Evolutionary conservation across 2,113 vertebrate species (phyloP), one percentile per base, ranked within the genome.

Genomic region (Erinaceus europaeus): DNA sequence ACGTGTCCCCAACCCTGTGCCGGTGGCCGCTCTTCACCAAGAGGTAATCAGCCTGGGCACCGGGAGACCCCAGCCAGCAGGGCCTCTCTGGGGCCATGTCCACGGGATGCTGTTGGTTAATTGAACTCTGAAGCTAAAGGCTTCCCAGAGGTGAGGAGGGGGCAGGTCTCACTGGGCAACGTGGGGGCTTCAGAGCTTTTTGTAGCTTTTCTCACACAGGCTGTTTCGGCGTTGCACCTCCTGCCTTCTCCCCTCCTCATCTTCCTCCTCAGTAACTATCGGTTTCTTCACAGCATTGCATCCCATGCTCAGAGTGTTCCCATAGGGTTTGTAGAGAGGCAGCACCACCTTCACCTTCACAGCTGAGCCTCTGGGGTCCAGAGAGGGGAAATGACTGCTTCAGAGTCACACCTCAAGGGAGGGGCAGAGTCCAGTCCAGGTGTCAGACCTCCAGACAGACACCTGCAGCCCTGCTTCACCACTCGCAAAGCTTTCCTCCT

Each of bases 31-130:
- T 88, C 96, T 95, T 91, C 94, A 68, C 42, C 42, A 27, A 78
- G 74, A 82, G 77, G 62, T 89, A 64, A 85, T 25, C 36, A 71
- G 91, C 76, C 86, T 88, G 5, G 20, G 74, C 52, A 71, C 74
- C 18, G n/a, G 44, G 90, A 90, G 73, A 92, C 88, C 61, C 75
- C 85, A 80, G 80, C 71, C 93, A 90, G 93, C 86, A 76, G 90
- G 88, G 94, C 64, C 90, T 86, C 69, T 1, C 92, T 76, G 78
- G 46, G 83, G 84, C 94, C 65, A n/a, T 34, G 91, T 90, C 86
- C 76, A 42, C 94, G 87, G 95, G 93, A 96, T 95, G 95, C 96
- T 92, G 85, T 79, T 91, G 96, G 93, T 94, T 95, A 85, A 94
- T 95, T 94, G 93, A 95, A 95, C 94, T 95, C 86, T 23, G 57